Conservation (phyloP, 2,797 vertebrate genomes). For the Melanotaenia pygmaea region DNA sequence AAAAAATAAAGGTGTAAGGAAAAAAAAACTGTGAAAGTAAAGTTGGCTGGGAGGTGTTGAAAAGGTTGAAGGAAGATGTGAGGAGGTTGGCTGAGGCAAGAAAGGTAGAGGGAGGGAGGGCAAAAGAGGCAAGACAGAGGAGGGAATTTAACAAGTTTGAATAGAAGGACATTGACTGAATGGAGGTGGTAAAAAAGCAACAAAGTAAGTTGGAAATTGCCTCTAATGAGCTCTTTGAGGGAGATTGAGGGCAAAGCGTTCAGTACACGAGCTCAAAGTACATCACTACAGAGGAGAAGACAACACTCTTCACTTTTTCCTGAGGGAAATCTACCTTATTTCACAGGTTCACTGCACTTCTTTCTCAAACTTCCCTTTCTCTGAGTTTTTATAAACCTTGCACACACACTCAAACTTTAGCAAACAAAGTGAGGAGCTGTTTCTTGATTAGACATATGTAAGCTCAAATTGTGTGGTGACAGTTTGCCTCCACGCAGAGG, state of each 20-base stretch:
- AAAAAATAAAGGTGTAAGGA: slow-evolving; percentile 8
- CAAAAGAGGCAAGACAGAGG: slow-evolving; percentile 6
- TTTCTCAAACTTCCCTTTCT: neutral
- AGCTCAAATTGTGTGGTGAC: slow-evolving; percentile 31
- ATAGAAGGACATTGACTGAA: slow-evolving; percentile 29
- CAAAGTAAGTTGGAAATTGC: slow-evolving; percentile 25
- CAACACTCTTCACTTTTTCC: slow-evolving; percentile 38
- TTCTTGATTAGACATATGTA: slow-evolving; percentile 44
- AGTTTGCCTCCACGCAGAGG: slow-evolving; percentile 28
- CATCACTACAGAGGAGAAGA: slow-evolving; percentile 30
- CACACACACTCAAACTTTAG: slow-evolving; percentile 1
- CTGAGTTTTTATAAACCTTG: neutral
- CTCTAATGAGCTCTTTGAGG: slow-evolving; percentile 60
- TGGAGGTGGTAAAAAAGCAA: slow-evolving; percentile 17
- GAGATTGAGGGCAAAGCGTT: slow-evolving; percentile 34
- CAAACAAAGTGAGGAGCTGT: slow-evolving; percentile 12
- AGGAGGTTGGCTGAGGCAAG: slow-evolving; percentile 2
- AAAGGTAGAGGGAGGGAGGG: neutral
- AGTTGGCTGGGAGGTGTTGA: slow-evolving; percentile 4
- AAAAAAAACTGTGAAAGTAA: slow-evolving; percentile 1
- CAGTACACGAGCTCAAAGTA: slow-evolving; percentile 46
- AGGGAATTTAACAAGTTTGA: slow-evolving; percentile 17
- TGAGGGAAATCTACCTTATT: slow-evolving; percentile 45
- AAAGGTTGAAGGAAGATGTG: slow-evolving; percentile 2
- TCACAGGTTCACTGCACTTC: neutral